phyloP scores from a whole-genome alignment of 92 coral and sea anemone genomes.

The Palythoa heliodiscus region DNA sequence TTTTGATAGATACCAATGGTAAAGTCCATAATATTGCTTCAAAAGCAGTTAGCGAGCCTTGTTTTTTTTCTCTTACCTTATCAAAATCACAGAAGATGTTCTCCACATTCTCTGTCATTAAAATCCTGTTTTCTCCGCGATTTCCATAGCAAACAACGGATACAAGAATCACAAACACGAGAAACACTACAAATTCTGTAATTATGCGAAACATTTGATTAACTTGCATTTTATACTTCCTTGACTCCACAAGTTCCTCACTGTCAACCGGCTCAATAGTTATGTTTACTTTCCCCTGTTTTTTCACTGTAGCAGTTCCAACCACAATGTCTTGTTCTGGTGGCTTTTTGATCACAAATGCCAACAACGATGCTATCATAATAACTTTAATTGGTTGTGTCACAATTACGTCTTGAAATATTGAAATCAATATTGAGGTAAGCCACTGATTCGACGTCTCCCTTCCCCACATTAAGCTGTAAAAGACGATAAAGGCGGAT shows the following conservation, averaged over 20 bases:
- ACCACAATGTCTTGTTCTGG: constrained; percentile 73
- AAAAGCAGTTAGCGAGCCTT: neutral
- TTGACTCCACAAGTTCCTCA: constrained; percentile 60
- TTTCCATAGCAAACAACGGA: constrained; percentile 76
- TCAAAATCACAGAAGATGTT: constrained; percentile 51
- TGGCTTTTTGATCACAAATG: constrained; percentile 74
- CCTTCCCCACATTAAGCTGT: constrained; percentile 91
- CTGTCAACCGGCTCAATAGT: constrained; percentile 59
- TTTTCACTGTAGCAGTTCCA: constrained; percentile 55
- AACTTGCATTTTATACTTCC: constrained; percentile 68
- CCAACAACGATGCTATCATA: constrained; percentile 72
- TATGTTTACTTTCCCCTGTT: constrained; percentile 32
- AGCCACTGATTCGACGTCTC: constrained; percentile 88
- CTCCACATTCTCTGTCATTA: constrained; percentile 55
- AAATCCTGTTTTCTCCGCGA: constrained; percentile 55
- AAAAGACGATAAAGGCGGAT: constrained; percentile 77
- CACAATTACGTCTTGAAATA: constrained; percentile 83
- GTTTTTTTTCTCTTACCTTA: constrained; percentile 46
- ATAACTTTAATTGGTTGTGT: constrained; percentile 87
- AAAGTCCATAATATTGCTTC: neutral
- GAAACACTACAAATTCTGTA: constrained; percentile 52
- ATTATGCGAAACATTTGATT: constrained; percentile 64
- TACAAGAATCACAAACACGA: constrained; percentile 56
- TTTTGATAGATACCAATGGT: neutral
- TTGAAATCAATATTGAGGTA: constrained; percentile 82